phyloP scores from a whole-genome alignment of 2,113 vertebrate species.

The Cryptoleucopteryx plumbea region DNA sequence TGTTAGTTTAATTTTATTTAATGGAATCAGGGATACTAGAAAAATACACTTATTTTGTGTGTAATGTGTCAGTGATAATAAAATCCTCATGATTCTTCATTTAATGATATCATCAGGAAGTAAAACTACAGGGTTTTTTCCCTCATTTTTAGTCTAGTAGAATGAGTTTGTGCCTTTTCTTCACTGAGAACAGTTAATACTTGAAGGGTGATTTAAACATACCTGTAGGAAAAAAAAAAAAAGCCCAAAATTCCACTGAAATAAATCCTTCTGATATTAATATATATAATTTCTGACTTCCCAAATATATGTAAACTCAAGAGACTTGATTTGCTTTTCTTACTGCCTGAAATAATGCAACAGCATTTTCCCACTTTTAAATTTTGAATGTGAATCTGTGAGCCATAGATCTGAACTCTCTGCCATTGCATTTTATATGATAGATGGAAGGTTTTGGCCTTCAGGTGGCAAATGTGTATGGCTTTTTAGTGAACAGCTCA shows the following conservation, averaged over 20 bases:
- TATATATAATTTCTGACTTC: background rate
- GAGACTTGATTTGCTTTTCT: background rate
- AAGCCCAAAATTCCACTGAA: background rate
- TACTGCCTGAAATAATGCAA: background rate
- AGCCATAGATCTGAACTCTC: background rate
- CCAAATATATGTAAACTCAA: background rate
- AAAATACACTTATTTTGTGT: slow-evolving; percentile 41
- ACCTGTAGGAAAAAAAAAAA: accelerated
- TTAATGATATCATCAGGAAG: slow-evolving; percentile 20
- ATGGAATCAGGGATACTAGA: slow-evolving; percentile 48
- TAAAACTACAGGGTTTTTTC: background rate
- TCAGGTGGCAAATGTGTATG: background rate
- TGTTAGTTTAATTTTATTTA: slow-evolving; percentile 72
- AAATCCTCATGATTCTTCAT: slow-evolving; percentile 52
- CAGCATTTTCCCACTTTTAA: background rate
- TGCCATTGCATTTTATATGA: background rate
- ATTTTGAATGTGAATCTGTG: background rate
- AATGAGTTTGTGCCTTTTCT: background rate
- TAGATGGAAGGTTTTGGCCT: background rate
- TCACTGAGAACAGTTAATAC: background rate
- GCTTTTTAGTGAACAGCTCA: background rate
- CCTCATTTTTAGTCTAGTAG: background rate
- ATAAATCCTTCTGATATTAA: background rate
- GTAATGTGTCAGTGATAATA: slow-evolving; percentile 46
- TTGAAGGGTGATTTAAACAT: background rate